Evolutionary conservation across 2,888 invertebrate species (phyloP), one percentile per base, ranked within the genome.

Genomic region (Formica aserva): DNA sequence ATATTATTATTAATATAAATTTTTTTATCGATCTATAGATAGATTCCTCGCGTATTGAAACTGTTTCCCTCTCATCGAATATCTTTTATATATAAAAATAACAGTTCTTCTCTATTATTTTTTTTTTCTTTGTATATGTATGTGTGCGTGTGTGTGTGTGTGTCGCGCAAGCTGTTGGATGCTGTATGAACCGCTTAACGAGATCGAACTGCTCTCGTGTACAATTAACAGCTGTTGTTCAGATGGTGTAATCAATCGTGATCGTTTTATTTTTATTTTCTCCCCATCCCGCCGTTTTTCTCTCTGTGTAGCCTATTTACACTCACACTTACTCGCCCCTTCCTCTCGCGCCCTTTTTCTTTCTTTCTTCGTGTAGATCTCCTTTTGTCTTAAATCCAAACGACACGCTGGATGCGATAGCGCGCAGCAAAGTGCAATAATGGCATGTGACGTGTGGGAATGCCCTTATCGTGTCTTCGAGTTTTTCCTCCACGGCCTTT

Each of bases 251-350:
- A 45, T 78, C 77, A 55, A 55, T 41, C 57, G 29, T 57, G n/a
- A 57, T 57, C 45, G 32, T 45, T 69, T 41, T 3, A 29, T 67
- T 38, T 77, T 18, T 22, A 32, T 71, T 35, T 72, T 22, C 48
- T 38, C 11, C 35, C 18, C 26, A 63, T 4, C 41, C 72, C 81
- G 77, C 66, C 45, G 52, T n/a, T 52, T 82, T 67, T 81, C 63
- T 78, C 65, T 69, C 29, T 88, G 22, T 80, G 55, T 69, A 22
- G 41, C 55, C 78, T 65, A 35, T 62, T 45, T 18, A 78, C 72
- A 60, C 72, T 41, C 22, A 78, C 8, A 57, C 15, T 48, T 52
- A 71, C 6, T 76, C 76, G 22, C 15, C 26, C 29, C 52, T 38
- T 72, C 18, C 29, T 13, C 35, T 63, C 65, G 32, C 45, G 15